Evolutionary conservation across 2,113 vertebrate genomes (phyloP).

Genomic region (Apus apus): DNA sequence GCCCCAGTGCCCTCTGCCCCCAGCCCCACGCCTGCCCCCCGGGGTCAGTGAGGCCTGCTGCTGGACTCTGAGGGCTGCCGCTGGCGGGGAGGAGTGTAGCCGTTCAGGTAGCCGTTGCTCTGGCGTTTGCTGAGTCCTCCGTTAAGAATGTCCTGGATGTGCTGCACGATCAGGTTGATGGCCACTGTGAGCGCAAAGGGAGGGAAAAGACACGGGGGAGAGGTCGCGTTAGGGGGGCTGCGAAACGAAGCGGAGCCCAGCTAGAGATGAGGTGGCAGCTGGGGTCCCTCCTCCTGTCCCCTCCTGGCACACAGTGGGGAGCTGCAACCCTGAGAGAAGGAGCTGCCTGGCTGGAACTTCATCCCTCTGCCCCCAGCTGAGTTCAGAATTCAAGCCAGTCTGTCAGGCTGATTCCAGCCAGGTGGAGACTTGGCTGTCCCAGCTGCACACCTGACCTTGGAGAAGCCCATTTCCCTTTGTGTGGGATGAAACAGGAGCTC

Average conservation of each 20-base stretch:
- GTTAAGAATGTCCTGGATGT: constrained; percentile 98
- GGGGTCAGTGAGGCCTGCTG: constrained; percentile 93
- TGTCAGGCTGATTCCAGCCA: not conserved
- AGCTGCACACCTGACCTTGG: not conserved
- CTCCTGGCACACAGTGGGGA: not conserved
- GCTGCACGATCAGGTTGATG: constrained; percentile 98
- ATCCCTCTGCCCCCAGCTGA: not conserved
- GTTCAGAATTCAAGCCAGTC: not conserved
- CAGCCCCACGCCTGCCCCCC: not conserved
- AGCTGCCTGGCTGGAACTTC: not conserved
- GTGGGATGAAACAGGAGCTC: not conserved
- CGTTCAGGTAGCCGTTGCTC: constrained; percentile 86
- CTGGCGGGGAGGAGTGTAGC: constrained; percentile 83
- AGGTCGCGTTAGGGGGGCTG: not conserved
- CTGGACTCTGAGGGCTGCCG: constrained; percentile 90
- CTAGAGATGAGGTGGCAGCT: not conserved
- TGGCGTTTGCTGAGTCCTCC: constrained; percentile 91
- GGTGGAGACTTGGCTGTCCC: not conserved
- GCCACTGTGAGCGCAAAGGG: constrained; percentile 82
- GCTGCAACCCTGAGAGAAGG: not conserved
- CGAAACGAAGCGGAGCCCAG: not conserved
- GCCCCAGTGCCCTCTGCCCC: not conserved
- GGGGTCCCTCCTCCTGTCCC: not conserved
- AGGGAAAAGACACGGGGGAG: not conserved
- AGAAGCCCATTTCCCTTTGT: not conserved